These are phyloP conservation scores for Drosophila ironensis DNA, from an alignment of 1,140 invertebrate genomes.

Conservation along the genomic window DNA sequence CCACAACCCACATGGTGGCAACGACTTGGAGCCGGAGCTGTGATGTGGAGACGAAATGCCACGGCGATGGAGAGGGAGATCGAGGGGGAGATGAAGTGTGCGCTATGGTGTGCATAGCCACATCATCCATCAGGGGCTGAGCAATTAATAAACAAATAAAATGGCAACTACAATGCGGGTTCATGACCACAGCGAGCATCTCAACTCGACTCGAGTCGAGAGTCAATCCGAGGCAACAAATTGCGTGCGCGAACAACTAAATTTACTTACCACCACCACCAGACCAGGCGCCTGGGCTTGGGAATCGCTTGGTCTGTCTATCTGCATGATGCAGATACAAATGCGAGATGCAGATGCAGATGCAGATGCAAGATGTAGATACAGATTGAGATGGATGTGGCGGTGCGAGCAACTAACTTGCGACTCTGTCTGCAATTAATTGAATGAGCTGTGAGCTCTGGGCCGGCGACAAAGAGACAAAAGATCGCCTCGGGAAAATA, in stretches of 20 bases:
- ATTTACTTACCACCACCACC: no score
- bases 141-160: conserved; percentile 75
- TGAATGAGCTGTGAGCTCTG: conserved; percentile 23
- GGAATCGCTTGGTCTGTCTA: conserved; percentile 36
- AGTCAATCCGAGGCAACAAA: conserved; percentile 16
- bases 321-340: background rate
- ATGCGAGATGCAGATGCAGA: background rate
- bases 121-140: conserved; percentile 57
- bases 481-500: conserved; percentile 9
- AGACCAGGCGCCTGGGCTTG: conserved; percentile 36
- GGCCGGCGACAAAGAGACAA: conserved; percentile 10
- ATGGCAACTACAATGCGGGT: conserved; percentile 74
- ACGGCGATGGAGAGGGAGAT: background rate
- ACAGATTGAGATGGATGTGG: background rate
- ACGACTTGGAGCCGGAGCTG: conserved; percentile 1
- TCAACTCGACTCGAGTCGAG: background rate
- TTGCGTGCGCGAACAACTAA: conserved; percentile 61
- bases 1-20: conserved; percentile 65
- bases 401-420: conserved; percentile 18
- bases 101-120: conserved; percentile 8
- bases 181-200: conserved; percentile 60
- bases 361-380: conserved; percentile 4
- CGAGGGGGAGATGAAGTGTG: no score
- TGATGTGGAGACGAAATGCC: background rate
- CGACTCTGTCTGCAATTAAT: conserved; percentile 28